These are phyloP conservation scores for Alethe castanea DNA, from an alignment of 2,113 vertebrate genomes.

Conservation along the genomic window DNA sequence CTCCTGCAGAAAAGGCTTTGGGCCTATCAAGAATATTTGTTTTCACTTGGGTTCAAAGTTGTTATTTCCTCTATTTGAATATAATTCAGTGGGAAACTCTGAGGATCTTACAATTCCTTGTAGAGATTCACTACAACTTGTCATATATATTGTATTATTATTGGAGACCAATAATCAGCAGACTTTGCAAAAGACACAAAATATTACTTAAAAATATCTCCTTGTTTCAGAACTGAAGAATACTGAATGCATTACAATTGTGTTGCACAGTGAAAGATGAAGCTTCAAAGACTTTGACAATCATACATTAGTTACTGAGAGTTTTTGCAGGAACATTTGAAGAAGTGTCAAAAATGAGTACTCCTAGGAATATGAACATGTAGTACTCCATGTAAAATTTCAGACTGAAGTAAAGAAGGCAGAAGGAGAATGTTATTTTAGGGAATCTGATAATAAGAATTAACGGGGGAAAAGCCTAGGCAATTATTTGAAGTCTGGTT, in stretches of 20 bases:
- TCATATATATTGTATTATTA: not conserved
- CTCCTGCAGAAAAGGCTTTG: not conserved
- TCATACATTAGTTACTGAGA: not conserved
- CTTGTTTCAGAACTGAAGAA: not conserved
- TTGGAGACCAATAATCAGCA: not conserved
- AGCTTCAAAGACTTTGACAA: not conserved
- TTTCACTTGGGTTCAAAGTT: not conserved
- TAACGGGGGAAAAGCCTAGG: not conserved
- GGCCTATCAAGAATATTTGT: not conserved
- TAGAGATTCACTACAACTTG: not conserved
- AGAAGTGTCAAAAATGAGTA: not conserved
- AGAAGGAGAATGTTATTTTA: not conserved
- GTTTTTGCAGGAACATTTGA: not conserved
- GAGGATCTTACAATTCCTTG: not conserved
- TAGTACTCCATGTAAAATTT: not conserved
- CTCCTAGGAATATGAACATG: not conserved
- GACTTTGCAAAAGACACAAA: not conserved
- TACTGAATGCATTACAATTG: not conserved
- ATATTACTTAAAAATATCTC: not conserved
- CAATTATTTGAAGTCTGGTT: not conserved
- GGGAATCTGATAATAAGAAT: not conserved
- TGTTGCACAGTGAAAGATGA: not conserved
- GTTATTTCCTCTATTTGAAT: not conserved
- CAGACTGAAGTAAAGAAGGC: not conserved
- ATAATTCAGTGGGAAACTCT: not conserved